These are phyloP conservation scores for Leptodactylus fuscus DNA, from an alignment of 2,113 vertebrate genomes.

Conservation along the genomic window DNA sequence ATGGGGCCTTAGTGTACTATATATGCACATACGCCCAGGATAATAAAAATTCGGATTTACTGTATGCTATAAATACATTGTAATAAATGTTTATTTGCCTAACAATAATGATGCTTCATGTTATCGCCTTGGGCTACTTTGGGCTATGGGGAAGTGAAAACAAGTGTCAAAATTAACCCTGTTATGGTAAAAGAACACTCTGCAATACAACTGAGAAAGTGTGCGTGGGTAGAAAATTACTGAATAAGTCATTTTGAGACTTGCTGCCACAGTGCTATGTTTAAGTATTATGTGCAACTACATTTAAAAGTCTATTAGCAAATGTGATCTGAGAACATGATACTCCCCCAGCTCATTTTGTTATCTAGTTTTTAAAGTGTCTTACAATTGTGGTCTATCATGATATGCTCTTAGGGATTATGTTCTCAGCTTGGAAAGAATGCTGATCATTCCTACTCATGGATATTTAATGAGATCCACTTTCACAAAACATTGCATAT, in stretches of 20 bases:
- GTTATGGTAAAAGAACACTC: not conserved
- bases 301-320: slow-evolving; percentile 59
- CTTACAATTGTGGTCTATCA: slow-evolving; percentile 57
- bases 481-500: slow-evolving; percentile 44
- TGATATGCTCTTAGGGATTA: slow-evolving; percentile 55
- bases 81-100: not conserved
- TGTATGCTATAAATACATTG: not conserved
- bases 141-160: not conserved
- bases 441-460: slow-evolving; percentile 55
- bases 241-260: slow-evolving; percentile 31
- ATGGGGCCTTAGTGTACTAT: no score
- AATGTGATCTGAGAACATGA: slow-evolving; percentile 57
- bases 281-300: slow-evolving; percentile 45
- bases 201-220: not conserved
- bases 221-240: slow-evolving; percentile 25
- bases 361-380: slow-evolving; percentile 56
- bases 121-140: not conserved
- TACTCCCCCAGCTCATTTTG: slow-evolving; percentile 59
- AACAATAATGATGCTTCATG: not conserved
- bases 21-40: no score
- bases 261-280: slow-evolving; percentile 31
- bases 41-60: no score
- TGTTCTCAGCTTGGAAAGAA: slow-evolving; percentile 41
- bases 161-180: not conserved
- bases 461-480: slow-evolving; percentile 47